phyloP scores from a whole-genome alignment of 2,797 vertebrate species.

The Micropoecilia bifurca region DNA sequence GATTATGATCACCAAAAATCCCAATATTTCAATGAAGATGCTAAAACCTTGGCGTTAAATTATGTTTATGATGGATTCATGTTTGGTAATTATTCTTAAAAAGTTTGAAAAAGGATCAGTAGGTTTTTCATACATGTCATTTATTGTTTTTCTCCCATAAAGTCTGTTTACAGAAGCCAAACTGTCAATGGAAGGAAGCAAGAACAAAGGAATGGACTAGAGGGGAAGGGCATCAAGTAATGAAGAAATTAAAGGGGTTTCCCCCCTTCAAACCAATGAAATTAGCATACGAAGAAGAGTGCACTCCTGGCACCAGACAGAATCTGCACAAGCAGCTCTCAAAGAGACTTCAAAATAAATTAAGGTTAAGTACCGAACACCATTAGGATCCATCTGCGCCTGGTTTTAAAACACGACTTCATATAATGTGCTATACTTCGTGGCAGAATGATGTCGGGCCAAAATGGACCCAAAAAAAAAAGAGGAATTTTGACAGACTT shows the following conservation, averaged over 20 bases:
- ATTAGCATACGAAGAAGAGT: conserved; percentile 8
- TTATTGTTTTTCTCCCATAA: neutral
- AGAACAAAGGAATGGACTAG: conserved; percentile 1
- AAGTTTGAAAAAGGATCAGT: neutral
- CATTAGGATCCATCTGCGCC: neutral
- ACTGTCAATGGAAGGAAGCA: conserved; percentile 5
- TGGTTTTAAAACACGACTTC: conserved; percentile 8
- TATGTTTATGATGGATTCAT: neutral
- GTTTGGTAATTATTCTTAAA: conserved; percentile 15
- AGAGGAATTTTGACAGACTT: neutral
- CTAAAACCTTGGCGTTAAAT: neutral
- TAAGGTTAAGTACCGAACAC: conserved; percentile 1
- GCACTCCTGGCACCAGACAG: conserved; percentile 15
- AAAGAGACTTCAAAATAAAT: conserved; percentile 24
- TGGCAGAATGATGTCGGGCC: neutral
- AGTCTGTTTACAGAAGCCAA: neutral
- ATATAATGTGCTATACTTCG: neutral
- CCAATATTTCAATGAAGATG: neutral
- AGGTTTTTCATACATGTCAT: neutral
- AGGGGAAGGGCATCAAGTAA: neutral
- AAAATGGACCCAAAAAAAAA: conserved; percentile 12
- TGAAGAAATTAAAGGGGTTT: conserved; percentile 22
- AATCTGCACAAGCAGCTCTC: conserved; percentile 20
- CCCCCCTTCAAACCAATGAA: conserved; percentile 9
- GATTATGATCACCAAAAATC: neutral